Base-by-base conservation (phyloP, 2,888 invertebrate genomes). In the Hofmannophila pseudospretella region DNA sequence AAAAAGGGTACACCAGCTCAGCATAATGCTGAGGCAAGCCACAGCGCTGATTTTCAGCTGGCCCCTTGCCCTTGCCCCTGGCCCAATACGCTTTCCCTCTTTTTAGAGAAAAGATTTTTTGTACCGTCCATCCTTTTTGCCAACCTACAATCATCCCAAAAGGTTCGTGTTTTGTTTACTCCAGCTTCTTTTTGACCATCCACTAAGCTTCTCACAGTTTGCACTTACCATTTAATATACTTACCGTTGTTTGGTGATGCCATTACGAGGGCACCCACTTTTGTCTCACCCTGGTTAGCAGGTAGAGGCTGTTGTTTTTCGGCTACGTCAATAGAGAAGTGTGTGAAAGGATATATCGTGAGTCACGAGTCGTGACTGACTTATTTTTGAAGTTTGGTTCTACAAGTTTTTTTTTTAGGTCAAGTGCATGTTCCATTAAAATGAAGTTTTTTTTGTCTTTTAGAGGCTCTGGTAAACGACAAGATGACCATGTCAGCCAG, bases 281-380 rank as follows among this genome's bases (percentile, higher is more conserved):
- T 66, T 66, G 69, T 58, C 46, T 32, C 39, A 48, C 44, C 40
- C 50, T 54, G 53, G 44, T 67, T 73, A 66, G 66, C 58, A 38
- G 9, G 54, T 62, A 65, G 57, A 36, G n/a, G 54, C 61, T 61
- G 64, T 66, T 67, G 64, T 71, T 69, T 58, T 51, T 60, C 54
- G 51, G 39, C 53, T 64, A 50, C 55, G 48, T 51, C 62, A 63
- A 69, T 44, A 66, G 42, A 27, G 40, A 38, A 62, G 57, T 70
- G 67, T 70, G 76, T 68, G 72, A 75, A 70, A 68, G 58, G 34
- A 48, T 45, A 39, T 54, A 46, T 64, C 67, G 65, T 67, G 66
- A 60, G 55, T 48, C 30, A 38, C 43, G n/a, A 54, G 45, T 64
- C 67, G 65, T 67, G 66, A 60, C 56, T 48, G 31, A 38, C 43